These are phyloP conservation scores for Catocala nupta DNA, from an alignment of 2,888 invertebrate species.

Conservation along the genomic window DNA sequence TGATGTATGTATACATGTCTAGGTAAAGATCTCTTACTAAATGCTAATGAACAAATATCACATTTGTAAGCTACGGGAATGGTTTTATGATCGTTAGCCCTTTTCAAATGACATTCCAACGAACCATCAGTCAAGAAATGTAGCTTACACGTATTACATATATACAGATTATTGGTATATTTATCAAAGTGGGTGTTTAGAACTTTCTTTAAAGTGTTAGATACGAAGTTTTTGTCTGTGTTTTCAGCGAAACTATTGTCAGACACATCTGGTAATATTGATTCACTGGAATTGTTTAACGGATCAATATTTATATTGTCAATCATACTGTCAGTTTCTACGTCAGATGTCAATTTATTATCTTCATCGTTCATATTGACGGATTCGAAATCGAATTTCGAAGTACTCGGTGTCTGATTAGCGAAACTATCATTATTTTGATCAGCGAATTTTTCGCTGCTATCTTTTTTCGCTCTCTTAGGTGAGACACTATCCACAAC, in stretches of 20 bases:
- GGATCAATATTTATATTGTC: background rate
- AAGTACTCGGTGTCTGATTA: slow-evolving; percentile 5
- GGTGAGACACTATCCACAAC: background rate
- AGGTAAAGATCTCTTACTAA: slow-evolving; percentile 24
- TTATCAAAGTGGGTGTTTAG: background rate
- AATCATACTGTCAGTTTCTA: background rate
- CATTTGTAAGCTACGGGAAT: slow-evolving; percentile 13
- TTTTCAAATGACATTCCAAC: slow-evolving; percentile 13
- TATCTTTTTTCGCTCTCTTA: slow-evolving; percentile 6
- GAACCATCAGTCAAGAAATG: slow-evolving; percentile 27
- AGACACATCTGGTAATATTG: background rate
- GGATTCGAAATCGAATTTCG: slow-evolving; percentile 18
- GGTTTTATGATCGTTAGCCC: background rate
- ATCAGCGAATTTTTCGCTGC: background rate
- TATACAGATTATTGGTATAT: slow-evolving; percentile 22
- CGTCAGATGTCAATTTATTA: background rate
- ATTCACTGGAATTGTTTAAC: slow-evolving; percentile 3
- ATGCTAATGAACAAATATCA: slow-evolving; percentile 26
- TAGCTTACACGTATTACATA: slow-evolving; percentile 23
- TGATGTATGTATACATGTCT: slow-evolving; percentile 41
- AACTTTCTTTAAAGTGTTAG: slow-evolving; percentile 16
- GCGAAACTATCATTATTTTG: background rate
- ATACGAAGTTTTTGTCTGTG: slow-evolving; percentile 4
- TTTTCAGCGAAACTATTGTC: background rate
- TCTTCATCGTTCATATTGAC: slow-evolving; percentile 5